Base-by-base conservation (phyloP, 2,797 vertebrate species). In the Helostoma temminkii region DNA sequence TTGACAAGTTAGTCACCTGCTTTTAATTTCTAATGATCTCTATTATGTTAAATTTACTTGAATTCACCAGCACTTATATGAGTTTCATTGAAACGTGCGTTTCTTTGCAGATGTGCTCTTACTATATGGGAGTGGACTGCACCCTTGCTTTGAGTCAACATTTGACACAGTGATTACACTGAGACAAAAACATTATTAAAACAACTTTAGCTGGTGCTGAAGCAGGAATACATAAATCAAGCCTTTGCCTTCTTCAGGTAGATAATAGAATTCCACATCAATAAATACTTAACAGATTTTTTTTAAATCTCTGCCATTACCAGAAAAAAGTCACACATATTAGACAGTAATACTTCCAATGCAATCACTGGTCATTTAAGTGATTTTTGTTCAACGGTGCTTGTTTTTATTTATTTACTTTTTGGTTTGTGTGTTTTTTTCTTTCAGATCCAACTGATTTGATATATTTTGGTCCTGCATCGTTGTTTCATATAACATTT, bases 401-500 rank as follows among this genome's bases (percentile, higher is more conserved):
- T 72, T 19, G 30, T 82, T 58, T 84, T 88, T 88, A 80, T 81
- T 82, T 77, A 76, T 65, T 79, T 83, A 76, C 86, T 87, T 81
- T 66, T 87, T 87, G 12, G 14, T 37, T 37, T 37, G 14, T 11
- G 43, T 42, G 10, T 71, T 68, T 83, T 58, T 80, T 84, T 84
- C 49, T 73, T 71, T 65, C 37, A 21, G 36, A 67, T 55, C 50
- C 37, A 61, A 72, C 71, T 85, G 78, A 89, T 91, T 83, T 82
- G 48, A 90, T 87, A 80, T 80, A 66, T 79, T 52, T 76, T 85
- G 74, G 76, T 81, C 81, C 80, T 78, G 68, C 82, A 85, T 80
- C 84, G 81, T 88, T 66, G 80, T 89, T 91, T 89, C 82, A 80
- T 79, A 91, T 86, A 91, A 90, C 89, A 86, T 92, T 87, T 91